Conservation (phyloP, 2,888 invertebrate genomes). For the Stenodema calcarata region DNA sequence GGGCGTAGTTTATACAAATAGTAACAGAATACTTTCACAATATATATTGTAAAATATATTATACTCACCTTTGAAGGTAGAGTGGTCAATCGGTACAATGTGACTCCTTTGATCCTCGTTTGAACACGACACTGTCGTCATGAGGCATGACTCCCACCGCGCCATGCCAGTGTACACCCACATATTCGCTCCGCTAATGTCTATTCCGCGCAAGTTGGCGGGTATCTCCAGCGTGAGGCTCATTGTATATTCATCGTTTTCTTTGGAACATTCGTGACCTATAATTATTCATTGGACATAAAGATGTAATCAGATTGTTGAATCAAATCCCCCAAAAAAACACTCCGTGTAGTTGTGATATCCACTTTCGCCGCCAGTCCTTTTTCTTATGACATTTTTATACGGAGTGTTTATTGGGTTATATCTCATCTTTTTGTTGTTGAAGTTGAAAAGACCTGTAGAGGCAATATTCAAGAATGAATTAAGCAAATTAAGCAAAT, state of each 20-base stretch:
- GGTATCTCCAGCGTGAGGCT: slow-evolving; percentile 28
- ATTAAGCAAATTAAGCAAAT: too few species aligned
- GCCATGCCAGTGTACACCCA: slow-evolving; percentile 23
- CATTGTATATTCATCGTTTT: not conserved
- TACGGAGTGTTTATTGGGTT: too few species aligned
- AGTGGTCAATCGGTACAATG: not conserved
- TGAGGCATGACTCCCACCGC: slow-evolving; percentile 5
- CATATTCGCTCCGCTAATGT: slow-evolving; percentile 33
- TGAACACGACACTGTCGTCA: not conserved
- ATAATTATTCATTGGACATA: not conserved
- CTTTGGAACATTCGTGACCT: slow-evolving; percentile 17
- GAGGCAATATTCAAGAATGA: too few species aligned
- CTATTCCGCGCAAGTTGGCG: not conserved
- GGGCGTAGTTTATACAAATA: too few species aligned
- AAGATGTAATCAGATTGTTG: too few species aligned
- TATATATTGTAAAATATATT: not conserved
- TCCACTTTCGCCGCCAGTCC: too few species aligned
- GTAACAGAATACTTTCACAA: not conserved
- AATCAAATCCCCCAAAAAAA: too few species aligned
- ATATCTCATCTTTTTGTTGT: too few species aligned
- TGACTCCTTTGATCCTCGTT: slow-evolving; percentile 5
- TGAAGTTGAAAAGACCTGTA: too few species aligned
- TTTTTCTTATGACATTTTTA: too few species aligned
- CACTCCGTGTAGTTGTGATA: too few species aligned
- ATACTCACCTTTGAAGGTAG: slow-evolving; percentile 4